phyloP scores from a whole-genome alignment of 1,140 invertebrate species.

The Lepidurus packardi region DNA sequence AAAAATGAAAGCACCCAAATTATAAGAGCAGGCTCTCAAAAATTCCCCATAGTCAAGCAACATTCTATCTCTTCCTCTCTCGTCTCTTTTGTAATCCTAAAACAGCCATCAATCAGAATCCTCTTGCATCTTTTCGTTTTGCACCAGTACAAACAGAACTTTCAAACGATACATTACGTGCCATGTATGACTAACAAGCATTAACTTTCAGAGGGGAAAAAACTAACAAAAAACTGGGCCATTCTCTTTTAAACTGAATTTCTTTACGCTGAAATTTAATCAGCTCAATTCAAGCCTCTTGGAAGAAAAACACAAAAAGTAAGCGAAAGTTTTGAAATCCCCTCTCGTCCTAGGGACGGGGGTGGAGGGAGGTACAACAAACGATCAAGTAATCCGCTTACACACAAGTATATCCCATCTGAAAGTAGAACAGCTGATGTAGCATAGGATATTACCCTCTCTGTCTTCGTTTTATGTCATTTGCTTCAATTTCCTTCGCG shows the following conservation, averaged over 20 bases:
- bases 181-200: background rate
- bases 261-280: no score
- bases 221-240: no score
- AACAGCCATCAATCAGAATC: background rate
- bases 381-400: constrained; percentile 18
- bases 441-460: background rate
- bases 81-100: background rate
- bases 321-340: no score
- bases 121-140: background rate
- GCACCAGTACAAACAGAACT: background rate
- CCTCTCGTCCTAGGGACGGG: background rate
- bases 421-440: background rate
- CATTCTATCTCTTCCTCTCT: background rate
- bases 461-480: constrained; percentile 8
- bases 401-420: background rate
- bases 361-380: background rate
- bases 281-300: no score
- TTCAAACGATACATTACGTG: background rate
- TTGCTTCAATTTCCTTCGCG: background rate
- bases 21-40: background rate
- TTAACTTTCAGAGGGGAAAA: background rate
- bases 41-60: background rate
- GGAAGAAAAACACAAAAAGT: no score
- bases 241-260: no score
- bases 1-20: constrained; percentile 27